phyloP scores from a whole-genome alignment of 2,888 invertebrate species.

The Galerucella pusilla region DNA sequence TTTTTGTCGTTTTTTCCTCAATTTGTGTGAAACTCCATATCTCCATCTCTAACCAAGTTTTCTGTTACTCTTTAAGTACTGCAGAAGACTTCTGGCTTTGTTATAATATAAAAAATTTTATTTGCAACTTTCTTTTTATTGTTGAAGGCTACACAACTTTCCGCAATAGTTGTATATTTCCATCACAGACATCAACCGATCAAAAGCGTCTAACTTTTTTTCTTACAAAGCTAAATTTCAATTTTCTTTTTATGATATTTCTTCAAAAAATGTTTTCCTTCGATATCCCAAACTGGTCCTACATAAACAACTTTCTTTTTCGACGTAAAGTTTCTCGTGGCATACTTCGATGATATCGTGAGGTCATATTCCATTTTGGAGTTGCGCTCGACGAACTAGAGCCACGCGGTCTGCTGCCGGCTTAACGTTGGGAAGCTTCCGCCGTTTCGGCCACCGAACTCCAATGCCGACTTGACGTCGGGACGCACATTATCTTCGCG shows the following conservation, averaged over 20 bases:
- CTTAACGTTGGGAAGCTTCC: slow-evolving; percentile 4
- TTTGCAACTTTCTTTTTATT: too few species aligned
- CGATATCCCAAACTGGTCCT: not conserved
- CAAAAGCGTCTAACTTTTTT: too few species aligned
- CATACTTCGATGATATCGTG: not conserved
- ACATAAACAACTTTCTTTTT: slow-evolving; percentile 13
- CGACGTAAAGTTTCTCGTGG: slow-evolving; percentile 10
- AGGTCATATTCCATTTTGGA: slow-evolving; percentile 16
- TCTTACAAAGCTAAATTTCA: not conserved
- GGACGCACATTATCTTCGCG: slow-evolving; percentile 10
- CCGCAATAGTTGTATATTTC: too few species aligned
- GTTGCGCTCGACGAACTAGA: slow-evolving; percentile 9
- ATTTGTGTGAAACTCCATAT: too few species aligned
- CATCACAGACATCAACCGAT: too few species aligned
- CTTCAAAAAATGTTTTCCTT: not conserved
- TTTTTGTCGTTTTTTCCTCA: too few species aligned
- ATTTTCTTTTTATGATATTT: not conserved
- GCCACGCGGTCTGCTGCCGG: slow-evolving; percentile 21
- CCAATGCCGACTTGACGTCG: slow-evolving; percentile 11
- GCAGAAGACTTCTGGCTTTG: too few species aligned
- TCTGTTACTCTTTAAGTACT: too few species aligned
- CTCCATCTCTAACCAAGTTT: too few species aligned
- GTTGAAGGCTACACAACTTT: too few species aligned
- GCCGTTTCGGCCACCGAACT: slow-evolving; percentile 17
- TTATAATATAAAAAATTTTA: too few species aligned